These are phyloP conservation scores for Emesis furor DNA, from an alignment of 2,888 invertebrate genomes.

Conservation along the genomic window DNA sequence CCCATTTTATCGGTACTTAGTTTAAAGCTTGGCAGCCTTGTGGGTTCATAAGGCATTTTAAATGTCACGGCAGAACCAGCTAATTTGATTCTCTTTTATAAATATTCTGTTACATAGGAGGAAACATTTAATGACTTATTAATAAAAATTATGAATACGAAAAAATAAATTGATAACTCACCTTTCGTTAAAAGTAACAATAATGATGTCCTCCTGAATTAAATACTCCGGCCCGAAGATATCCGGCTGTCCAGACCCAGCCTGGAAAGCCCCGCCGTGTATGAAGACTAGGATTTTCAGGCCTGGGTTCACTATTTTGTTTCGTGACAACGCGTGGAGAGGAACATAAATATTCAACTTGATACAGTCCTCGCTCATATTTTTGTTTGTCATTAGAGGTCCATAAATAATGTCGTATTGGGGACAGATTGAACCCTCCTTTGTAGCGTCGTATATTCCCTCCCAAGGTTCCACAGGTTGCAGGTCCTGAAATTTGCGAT, in stretches of 20 bases:
- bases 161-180: conserved; percentile 61
- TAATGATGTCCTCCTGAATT: conserved; percentile 83
- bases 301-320: conserved; percentile 5
- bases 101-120: too few species aligned
- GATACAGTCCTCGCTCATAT: conserved; percentile 85
- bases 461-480: conserved; percentile 89
- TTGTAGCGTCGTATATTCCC: conserved; percentile 89
- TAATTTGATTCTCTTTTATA: too few species aligned
- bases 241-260: conserved; percentile 86
- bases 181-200: conserved; percentile 89
- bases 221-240: conserved; percentile 86
- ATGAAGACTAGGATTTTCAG: conserved; percentile 86
- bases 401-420: conserved; percentile 90
- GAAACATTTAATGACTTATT: too few species aligned
- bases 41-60: too few species aligned
- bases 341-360: conserved; percentile 87
- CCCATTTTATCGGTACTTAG: too few species aligned
- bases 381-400: conserved; percentile 77
- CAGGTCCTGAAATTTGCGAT: conserved; percentile 88
- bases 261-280: conserved; percentile 88
- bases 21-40: too few species aligned
- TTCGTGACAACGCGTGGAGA: conserved; percentile 75
- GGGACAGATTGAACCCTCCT: conserved; percentile 92
- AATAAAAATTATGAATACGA: too few species aligned
- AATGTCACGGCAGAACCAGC: too few species aligned